Conservation (phyloP, 2,113 vertebrate species). For the Cnemophilus loriae region DNA sequence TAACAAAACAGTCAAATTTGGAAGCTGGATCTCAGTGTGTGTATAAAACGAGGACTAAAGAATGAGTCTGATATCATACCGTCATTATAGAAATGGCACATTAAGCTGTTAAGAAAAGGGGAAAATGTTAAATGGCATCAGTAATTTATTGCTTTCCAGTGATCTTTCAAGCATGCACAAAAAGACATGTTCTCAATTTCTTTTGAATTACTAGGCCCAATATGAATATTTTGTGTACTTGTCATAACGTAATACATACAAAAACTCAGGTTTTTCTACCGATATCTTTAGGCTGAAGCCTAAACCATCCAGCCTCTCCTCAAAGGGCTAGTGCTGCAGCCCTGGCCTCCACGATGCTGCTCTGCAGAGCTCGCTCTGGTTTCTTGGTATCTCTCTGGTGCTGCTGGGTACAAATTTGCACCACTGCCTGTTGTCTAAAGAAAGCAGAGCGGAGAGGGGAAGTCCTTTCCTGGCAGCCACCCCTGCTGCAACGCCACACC, state of each 20-base stretch:
- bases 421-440: neutral
- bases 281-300: neutral
- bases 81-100: neutral
- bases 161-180: neutral
- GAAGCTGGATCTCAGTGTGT: neutral
- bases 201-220: neutral
- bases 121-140: neutral
- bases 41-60: neutral
- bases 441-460: neutral
- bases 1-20: neutral
- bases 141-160: neutral
- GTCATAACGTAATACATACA: neutral
- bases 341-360: rapidly evolving
- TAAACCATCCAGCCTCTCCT: neutral
- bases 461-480: neutral
- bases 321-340: neutral
- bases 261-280: neutral
- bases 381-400: neutral
- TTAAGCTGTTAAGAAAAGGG: neutral
- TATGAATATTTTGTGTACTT: neutral
- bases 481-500: rapidly evolving
- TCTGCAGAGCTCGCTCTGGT: neutral
- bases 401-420: neutral
- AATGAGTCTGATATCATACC: neutral
- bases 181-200: neutral